Percentiles rank a stretch among this genome's conserved stretches.
Conservation (phyloP, 2,888 invertebrate genomes). For the Branchellion lobata region DNA sequence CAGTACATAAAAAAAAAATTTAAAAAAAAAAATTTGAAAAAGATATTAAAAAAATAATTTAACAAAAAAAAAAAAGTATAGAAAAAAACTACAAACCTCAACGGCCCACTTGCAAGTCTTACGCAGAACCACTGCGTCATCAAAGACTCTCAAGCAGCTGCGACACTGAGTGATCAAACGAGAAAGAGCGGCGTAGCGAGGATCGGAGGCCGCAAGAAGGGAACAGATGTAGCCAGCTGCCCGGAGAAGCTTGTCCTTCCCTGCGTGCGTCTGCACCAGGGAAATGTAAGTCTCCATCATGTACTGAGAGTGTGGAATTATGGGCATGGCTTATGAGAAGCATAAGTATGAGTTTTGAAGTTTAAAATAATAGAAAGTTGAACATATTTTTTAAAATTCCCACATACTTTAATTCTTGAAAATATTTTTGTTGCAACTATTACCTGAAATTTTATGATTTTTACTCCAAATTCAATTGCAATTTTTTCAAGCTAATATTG, state of each 20-base stretch:
- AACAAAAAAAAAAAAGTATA: too few species aligned
- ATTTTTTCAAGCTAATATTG: too few species aligned
- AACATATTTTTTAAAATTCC: background rate
- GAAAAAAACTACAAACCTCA: background rate
- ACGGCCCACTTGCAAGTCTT: background rate
- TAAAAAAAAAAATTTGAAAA: too few species aligned
- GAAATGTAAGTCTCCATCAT: slow-evolving; percentile 49
- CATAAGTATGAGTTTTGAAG: background rate
- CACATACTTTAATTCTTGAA: background rate
- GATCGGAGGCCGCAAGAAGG: background rate
- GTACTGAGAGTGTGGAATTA: slow-evolving; percentile 6
- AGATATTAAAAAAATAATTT: too few species aligned
- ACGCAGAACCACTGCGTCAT: background rate
- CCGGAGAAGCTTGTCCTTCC: slow-evolving; percentile 51
- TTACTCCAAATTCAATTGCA: too few species aligned
- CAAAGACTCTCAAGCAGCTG: background rate
- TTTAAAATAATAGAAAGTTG: background rate
- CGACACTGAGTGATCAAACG: background rate
- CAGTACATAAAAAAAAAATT: too few species aligned
- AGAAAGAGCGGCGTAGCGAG: background rate
- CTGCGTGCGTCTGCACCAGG: slow-evolving; percentile 47
- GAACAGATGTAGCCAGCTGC: slow-evolving; percentile 45
- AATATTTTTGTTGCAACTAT: too few species aligned
- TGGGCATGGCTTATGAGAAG: background rate
- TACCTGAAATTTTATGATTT: too few species aligned